A percentile compares a stretch with the other conserved stretches of the same genome.
Evolutionary conservation across 1,140 invertebrate species (phyloP).

Genomic region (Cepaea nemoralis): DNA sequence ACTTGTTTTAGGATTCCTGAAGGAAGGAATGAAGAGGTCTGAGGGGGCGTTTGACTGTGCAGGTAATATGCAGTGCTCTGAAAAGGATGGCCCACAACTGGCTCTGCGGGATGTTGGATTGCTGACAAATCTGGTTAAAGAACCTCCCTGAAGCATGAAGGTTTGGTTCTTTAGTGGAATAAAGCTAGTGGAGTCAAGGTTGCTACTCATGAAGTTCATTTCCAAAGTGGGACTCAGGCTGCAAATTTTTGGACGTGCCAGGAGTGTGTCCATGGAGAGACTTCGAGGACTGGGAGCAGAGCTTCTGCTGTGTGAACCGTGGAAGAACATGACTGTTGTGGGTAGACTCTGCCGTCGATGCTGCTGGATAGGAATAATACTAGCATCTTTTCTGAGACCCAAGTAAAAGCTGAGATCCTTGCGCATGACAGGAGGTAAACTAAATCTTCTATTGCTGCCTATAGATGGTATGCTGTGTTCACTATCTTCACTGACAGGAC

Average conservation of each 20-base stretch:
- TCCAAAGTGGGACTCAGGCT: conserved; percentile 56
- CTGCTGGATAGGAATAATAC: conserved; percentile 41
- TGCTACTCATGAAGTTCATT: conserved; percentile 44
- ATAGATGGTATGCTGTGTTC: conserved; percentile 35
- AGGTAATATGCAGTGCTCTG: neutral
- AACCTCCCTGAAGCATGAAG: conserved; percentile 42
- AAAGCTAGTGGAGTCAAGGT: conserved; percentile 42
- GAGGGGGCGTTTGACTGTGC: neutral
- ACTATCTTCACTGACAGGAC: conserved; percentile 49
- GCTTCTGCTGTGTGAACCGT: neutral
- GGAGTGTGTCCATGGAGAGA: conserved; percentile 57
- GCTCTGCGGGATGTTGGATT: conserved; percentile 9
- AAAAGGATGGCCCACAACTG: neutral
- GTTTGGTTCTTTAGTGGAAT: conserved; percentile 45
- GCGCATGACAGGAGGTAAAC: conserved; percentile 53
- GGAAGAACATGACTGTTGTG: conserved; percentile 45
- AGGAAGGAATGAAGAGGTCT: neutral
- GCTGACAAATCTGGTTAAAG: conserved; percentile 33
- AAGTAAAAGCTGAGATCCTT: conserved; percentile 55
- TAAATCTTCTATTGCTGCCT: conserved; percentile 52
- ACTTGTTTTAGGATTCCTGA: conserved; percentile 14
- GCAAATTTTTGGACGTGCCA: conserved; percentile 57
- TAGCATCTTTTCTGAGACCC: conserved; percentile 52
- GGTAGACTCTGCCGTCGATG: conserved; percentile 52
- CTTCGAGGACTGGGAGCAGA: conserved; percentile 26